Percentiles rank a stretch among this genome's conserved stretches.
phyloP scores from a whole-genome alignment of 2,888 invertebrate species.

The Schizaphis graminum region DNA sequence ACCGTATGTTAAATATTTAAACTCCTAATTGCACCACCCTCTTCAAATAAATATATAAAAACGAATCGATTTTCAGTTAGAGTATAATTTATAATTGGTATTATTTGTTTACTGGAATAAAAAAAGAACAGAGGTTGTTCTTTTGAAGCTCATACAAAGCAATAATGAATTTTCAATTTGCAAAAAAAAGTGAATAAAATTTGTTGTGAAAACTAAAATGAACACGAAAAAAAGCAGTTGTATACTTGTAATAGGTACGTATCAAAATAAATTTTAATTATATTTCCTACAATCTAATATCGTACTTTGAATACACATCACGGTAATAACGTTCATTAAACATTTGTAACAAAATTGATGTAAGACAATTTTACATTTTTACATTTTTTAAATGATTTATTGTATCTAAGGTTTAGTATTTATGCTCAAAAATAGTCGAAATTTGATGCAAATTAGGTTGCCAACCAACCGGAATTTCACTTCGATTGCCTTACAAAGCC shows the following conservation, averaged over 20 bases:
- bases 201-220: too few relatives aligned
- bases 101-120: constrained; percentile 7
- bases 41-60: neutral
- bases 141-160: constrained; percentile 5
- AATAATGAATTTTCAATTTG: neutral
- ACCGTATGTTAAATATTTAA: neutral
- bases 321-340: neutral
- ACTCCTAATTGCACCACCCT: neutral
- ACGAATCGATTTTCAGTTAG: constrained; percentile 8
- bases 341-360: neutral
- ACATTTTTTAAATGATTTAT: neutral
- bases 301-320: neutral
- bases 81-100: constrained; percentile 44
- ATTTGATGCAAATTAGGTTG: neutral
- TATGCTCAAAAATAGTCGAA: neutral
- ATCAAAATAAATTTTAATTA: neutral
- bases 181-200: constrained; percentile 14
- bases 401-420: neutral
- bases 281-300: neutral
- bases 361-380: neutral
- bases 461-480: too few relatives aligned
- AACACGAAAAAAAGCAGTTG: neutral
- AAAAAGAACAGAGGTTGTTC: neutral
- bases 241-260: too few relatives aligned
- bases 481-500: too few relatives aligned